phyloP scores from a whole-genome alignment of 2,113 vertebrate genomes.

The Oreotrochilus melanogaster region DNA sequence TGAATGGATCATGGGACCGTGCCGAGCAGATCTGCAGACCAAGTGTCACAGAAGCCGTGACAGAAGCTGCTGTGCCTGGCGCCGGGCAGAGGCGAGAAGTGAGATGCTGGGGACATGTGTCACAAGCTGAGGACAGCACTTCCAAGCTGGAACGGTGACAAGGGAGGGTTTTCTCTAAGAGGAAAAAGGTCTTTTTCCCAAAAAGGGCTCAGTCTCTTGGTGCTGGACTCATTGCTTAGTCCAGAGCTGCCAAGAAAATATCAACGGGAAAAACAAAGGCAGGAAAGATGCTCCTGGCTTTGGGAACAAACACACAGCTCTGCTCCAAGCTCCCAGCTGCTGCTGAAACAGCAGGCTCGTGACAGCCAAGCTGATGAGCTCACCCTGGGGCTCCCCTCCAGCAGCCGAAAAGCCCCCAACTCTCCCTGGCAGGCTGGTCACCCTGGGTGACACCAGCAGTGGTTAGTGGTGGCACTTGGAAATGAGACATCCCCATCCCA shows the following conservation, averaged over 20 bases:
- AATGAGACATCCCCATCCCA: not conserved
- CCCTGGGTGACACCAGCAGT: not conserved
- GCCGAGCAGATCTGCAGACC: not conserved
- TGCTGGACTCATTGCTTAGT: not conserved
- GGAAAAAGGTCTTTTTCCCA: not conserved
- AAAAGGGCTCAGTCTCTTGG: not conserved
- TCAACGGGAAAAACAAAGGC: not conserved
- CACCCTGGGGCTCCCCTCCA: not conserved
- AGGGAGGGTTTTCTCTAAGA: not conserved
- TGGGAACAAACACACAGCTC: not conserved
- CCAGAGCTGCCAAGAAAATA: not conserved
- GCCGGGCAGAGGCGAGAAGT: not conserved
- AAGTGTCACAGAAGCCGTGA: not conserved
- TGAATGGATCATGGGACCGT: accelerated
- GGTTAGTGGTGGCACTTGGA: not conserved
- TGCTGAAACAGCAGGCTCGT: not conserved
- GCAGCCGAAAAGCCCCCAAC: not conserved
- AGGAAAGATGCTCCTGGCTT: not conserved
- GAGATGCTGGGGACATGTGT: not conserved
- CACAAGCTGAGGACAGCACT: constrained; percentile 4
- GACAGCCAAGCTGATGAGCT: not conserved
- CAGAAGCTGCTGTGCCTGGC: not conserved
- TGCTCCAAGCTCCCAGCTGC: accelerated
- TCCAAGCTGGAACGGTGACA: not conserved
- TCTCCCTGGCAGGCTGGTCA: not conserved